A percentile compares a stretch with the other conserved stretches of the same genome.
Evolutionary conservation across 2,888 invertebrate genomes (phyloP).

Genomic region (Eueremaeus valkanovi): DNA sequence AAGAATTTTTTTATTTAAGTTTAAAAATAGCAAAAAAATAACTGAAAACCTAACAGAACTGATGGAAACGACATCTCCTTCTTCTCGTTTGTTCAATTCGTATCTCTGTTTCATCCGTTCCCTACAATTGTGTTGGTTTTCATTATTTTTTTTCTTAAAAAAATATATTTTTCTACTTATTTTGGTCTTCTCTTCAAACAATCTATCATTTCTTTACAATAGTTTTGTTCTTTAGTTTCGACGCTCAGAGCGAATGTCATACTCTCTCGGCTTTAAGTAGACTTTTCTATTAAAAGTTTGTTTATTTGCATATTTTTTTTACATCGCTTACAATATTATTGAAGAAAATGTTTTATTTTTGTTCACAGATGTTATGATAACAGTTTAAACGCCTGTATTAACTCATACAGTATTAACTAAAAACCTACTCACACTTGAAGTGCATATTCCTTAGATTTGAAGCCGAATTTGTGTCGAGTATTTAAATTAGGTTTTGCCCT

Average conservation of each 20-base stretch:
- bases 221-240: not conserved
- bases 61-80: too few species aligned
- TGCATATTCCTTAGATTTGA: not conserved
- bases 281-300: constrained; percentile 22
- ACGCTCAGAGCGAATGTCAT: not conserved
- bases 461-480: not conserved
- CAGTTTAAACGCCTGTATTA: not conserved
- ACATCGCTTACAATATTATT: constrained; percentile 20
- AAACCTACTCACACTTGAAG: not conserved
- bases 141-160: not conserved
- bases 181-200: not conserved
- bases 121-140: too few species aligned
- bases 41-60: too few species aligned
- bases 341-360: constrained; percentile 19
- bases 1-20: too few species aligned
- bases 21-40: too few species aligned
- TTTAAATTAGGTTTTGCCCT: not conserved
- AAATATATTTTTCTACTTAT: not conserved
- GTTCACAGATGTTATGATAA: constrained; percentile 33
- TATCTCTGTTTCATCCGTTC: too few species aligned
- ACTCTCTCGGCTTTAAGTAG: not conserved
- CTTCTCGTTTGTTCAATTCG: too few species aligned
- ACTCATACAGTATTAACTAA: constrained; percentile 24
- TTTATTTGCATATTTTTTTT: constrained; percentile 32
- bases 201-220: not conserved